Percentiles rank a stretch among this genome's conserved stretches.
Evolutionary conservation across 2,797 vertebrate genomes (phyloP).

Genomic region (Eupleurogrammus muticus): DNA sequence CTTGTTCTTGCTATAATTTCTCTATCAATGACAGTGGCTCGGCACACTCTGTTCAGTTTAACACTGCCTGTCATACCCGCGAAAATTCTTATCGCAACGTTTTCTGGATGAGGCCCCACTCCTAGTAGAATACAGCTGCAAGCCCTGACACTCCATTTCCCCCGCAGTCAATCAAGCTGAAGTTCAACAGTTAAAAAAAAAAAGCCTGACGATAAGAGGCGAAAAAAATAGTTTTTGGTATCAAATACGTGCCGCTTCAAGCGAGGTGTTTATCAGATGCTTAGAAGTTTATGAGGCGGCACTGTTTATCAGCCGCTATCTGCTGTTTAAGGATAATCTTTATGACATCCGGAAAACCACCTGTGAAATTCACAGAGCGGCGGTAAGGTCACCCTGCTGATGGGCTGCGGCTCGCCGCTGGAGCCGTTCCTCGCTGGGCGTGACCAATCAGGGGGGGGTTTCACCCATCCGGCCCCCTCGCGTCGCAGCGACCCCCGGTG

Average conservation of each 20-base stretch:
- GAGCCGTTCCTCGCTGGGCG: conserved; percentile 24
- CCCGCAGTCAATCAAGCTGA: conserved; percentile 54
- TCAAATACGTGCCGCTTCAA: conserved; percentile 44
- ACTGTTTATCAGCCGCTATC: conserved; percentile 69
- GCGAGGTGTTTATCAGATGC: conserved; percentile 56
- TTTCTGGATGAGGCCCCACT: conserved; percentile 27
- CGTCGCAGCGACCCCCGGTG: conserved; percentile 35
- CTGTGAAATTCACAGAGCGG: conserved; percentile 61
- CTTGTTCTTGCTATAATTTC: neutral
- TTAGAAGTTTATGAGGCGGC: conserved; percentile 64
- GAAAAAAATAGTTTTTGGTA: conserved; percentile 30
- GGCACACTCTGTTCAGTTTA: conserved; percentile 7
- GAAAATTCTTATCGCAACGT: conserved; percentile 53
- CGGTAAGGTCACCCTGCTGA: conserved; percentile 64
- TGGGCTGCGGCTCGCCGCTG: conserved; percentile 41
- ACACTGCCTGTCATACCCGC: conserved; percentile 38
- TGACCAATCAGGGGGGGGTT: conserved; percentile 40
- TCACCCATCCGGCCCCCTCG: conserved; percentile 27
- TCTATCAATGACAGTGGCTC: neutral
- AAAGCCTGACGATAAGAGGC: conserved; percentile 36
- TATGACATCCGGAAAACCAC: conserved; percentile 65
- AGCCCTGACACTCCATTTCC: conserved; percentile 44
- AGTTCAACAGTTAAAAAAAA: conserved; percentile 54
- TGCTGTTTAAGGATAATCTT: conserved; percentile 71
- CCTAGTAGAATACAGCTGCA: conserved; percentile 12